Conservation (phyloP, 2,113 vertebrate species). For the Oryctolagus cuniculus region mOryCun1.1 NC_091433.1:62894501-62895000, state of each 20-base stretch:
- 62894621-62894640: slow-evolving; percentile 66
- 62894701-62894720: slow-evolving; percentile 76
- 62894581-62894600: slow-evolving; percentile 78
- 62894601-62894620: slow-evolving; percentile 80
- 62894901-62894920: not conserved
- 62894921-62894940: not conserved
- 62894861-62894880: not conserved
- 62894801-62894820: slow-evolving; percentile 48
- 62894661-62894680: slow-evolving; percentile 78
- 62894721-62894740: slow-evolving; percentile 70
- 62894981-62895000: not conserved
- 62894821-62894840: slow-evolving; percentile 18
- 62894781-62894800: slow-evolving; percentile 63
- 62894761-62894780: slow-evolving; percentile 73
- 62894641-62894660: slow-evolving; percentile 77
- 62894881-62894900: not conserved
- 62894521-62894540: slow-evolving; percentile 76
- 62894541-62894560: slow-evolving; percentile 71
- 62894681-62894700: slow-evolving; percentile 71
- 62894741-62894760: slow-evolving; percentile 55
- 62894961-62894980: not conserved
- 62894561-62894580: slow-evolving; percentile 80
- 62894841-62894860: slow-evolving; percentile 11
- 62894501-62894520: slow-evolving; percentile 55
- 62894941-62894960: not conserved